These are phyloP conservation scores for Saturnia pavonia DNA, from an alignment of 2,888 invertebrate genomes.

Conservation along the genomic window DNA sequence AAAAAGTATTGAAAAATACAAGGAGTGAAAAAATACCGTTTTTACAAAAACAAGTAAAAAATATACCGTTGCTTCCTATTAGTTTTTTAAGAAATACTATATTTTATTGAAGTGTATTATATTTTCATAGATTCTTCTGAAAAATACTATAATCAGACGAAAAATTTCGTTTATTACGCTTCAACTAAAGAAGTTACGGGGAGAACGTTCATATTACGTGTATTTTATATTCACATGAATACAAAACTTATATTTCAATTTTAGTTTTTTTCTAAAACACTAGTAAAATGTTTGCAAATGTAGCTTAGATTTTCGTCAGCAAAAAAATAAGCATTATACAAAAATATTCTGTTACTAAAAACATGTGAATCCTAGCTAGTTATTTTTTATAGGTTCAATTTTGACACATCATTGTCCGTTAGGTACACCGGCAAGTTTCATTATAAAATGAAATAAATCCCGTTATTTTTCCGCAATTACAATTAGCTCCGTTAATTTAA, in stretches of 20 bases:
- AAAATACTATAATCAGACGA: background rate
- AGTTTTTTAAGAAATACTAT: background rate
- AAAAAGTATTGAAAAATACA: too few relatives aligned
- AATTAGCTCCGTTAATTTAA: conserved; percentile 14
- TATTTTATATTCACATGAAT: background rate
- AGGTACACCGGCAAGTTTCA: background rate
- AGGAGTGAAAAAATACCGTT: too few relatives aligned
- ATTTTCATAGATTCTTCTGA: background rate
- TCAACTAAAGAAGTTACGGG: background rate
- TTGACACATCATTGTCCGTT: background rate
- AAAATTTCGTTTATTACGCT: background rate
- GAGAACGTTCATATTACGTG: background rate
- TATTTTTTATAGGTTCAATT: background rate
- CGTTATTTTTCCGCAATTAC: background rate
- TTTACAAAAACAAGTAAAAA: too few relatives aligned
- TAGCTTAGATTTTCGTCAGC: background rate
- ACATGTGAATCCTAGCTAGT: background rate
- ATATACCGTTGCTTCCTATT: background rate
- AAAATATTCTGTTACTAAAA: background rate
- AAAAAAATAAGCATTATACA: background rate
- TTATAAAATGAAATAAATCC: background rate
- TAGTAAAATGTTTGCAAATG: background rate
- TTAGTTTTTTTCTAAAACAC: background rate
- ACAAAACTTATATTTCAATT: background rate
- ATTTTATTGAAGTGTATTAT: background rate